phyloP scores from a whole-genome alignment of 2,113 vertebrate genomes.

The Dendrocopos noguchii region DNA sequence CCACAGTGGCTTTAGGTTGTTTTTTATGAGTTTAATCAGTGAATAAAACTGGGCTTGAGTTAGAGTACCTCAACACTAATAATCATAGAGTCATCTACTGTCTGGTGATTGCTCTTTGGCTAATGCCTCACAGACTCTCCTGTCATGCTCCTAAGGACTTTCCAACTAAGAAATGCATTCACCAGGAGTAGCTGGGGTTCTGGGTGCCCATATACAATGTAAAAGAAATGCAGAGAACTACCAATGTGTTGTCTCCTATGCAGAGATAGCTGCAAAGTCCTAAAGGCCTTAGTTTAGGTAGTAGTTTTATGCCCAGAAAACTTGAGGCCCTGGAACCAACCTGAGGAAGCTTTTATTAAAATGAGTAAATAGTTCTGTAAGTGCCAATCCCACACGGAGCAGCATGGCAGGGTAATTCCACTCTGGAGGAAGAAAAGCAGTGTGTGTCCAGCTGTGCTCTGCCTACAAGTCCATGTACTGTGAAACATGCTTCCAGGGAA shows the following conservation, averaged over 20 bases:
- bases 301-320: background rate
- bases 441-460: background rate
- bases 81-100: background rate
- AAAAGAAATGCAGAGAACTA: background rate
- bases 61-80: background rate
- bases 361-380: background rate
- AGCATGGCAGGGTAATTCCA: background rate
- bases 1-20: background rate
- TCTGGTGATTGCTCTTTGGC: background rate
- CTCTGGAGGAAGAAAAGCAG: background rate
- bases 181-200: background rate
- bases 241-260: accelerated
- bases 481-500: background rate
- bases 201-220: background rate
- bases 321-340: background rate
- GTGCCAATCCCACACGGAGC: background rate
- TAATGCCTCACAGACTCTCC: background rate
- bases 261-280: background rate
- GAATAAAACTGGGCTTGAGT: background rate
- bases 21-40: background rate
- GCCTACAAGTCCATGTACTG: background rate
- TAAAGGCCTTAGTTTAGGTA: background rate
- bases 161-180: background rate
- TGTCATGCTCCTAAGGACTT: background rate
- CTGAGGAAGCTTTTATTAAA: background rate